phyloP scores from a whole-genome alignment of 2,888 invertebrate genomes.

The Petrolisthes manimaculis region DNA sequence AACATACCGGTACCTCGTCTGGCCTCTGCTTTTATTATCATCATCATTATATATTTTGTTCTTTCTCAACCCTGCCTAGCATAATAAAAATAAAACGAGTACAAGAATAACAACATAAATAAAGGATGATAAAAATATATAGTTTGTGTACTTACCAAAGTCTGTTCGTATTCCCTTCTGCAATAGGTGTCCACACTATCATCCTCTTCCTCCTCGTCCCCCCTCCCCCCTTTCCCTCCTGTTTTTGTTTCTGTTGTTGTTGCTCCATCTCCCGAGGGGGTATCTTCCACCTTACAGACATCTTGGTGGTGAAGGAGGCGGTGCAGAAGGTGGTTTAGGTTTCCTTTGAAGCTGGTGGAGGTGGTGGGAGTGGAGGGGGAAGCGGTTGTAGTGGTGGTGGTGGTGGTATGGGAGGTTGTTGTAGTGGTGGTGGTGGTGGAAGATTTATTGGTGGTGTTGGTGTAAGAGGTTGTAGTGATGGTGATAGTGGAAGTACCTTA shows the following conservation, averaged over 20 bases:
- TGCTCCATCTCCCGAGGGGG: slow-evolving; percentile 34
- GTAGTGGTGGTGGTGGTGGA: neutral
- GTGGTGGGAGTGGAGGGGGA: neutral
- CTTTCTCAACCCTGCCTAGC: neutral
- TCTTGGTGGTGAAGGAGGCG: slow-evolving; percentile 7
- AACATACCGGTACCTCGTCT: too few species aligned
- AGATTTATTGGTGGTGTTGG: neutral
- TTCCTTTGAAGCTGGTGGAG: neutral
- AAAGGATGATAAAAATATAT: slow-evolving; percentile 6
- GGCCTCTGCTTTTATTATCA: too few species aligned
- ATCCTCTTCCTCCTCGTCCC: slow-evolving; percentile 41
- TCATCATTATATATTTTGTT: too few species aligned
- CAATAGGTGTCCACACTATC: slow-evolving; percentile 23
- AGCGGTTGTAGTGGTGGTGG: neutral
- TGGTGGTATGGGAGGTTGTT: neutral
- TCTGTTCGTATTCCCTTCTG: slow-evolving; percentile 44
- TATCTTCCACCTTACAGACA: slow-evolving; percentile 54
- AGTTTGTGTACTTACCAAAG: slow-evolving; percentile 41
- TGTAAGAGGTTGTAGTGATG: too few species aligned
- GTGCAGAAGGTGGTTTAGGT: neutral
- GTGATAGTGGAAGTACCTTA: too few species aligned
- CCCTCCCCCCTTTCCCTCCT: neutral
- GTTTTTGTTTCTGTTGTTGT: too few species aligned
- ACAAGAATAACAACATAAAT: neutral
- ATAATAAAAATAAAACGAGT: neutral